Evolutionary conservation across 2,888 invertebrate species (phyloP).

Genomic region (Rhimphoctona megacephalus): DNA sequence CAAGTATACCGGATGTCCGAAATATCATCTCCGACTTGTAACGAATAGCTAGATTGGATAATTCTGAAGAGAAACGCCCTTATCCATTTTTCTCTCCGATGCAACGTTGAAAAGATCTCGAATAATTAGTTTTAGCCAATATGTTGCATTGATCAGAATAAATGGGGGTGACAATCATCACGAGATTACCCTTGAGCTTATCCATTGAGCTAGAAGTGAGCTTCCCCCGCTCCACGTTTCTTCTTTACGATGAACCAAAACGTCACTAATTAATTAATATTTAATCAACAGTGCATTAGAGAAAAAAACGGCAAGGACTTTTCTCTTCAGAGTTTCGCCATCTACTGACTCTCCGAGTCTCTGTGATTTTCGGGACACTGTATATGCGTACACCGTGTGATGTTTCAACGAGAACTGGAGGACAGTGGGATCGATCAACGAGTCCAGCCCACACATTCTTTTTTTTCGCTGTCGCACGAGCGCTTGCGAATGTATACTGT

Average conservation of each 20-base stretch:
- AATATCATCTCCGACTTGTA: background rate
- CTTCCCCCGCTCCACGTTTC: background rate
- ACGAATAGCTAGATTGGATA: background rate
- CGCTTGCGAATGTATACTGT: conserved; percentile 20
- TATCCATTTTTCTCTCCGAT: background rate
- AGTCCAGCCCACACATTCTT: conserved; percentile 56
- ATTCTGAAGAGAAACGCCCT: conserved; percentile 1
- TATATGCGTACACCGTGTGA: conserved; percentile 25
- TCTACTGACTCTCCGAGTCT: background rate
- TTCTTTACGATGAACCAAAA: background rate
- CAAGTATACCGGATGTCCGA: conserved; percentile 6
- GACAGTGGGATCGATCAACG: conserved; percentile 58
- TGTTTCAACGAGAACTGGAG: conserved; percentile 31
- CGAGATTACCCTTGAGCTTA: background rate
- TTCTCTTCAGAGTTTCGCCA: background rate
- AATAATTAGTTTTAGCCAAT: background rate
- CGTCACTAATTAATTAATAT: background rate
- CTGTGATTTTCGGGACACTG: background rate
- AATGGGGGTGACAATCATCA: no score
- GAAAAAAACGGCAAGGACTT: background rate
- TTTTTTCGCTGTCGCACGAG: conserved; percentile 51
- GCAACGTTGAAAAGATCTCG: background rate
- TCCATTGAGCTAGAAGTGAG: background rate
- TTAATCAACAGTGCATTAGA: background rate
- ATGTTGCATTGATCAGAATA: no score